Evolutionary conservation across 1,140 invertebrate species (phyloP).

Genomic region (Pectinophora gossypiella): DNA sequence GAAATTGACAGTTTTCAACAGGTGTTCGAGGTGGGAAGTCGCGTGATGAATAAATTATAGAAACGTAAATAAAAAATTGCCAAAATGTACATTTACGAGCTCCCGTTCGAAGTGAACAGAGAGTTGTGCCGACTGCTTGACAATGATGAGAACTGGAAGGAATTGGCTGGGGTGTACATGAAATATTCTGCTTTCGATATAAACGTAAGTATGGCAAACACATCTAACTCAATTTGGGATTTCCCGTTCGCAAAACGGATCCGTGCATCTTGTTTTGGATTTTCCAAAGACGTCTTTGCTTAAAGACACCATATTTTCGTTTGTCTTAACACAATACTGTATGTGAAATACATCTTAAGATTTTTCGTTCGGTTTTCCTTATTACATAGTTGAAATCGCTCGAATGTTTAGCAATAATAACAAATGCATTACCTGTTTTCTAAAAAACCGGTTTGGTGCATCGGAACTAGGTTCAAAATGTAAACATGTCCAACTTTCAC

Average conservation of each 20-base stretch:
- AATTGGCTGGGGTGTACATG: constrained; percentile 78
- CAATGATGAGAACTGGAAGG: constrained; percentile 86
- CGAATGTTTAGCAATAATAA: too few species aligned
- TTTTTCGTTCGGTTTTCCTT: too few species aligned
- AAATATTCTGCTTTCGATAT: constrained; percentile 73
- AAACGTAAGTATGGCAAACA: constrained; percentile 76
- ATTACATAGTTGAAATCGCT: too few species aligned
- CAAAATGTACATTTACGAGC: constrained; percentile 81
- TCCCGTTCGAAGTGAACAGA: constrained; percentile 81
- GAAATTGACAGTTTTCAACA: background rate
- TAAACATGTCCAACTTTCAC: too few species aligned
- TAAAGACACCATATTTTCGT: too few species aligned
- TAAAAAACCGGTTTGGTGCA: too few species aligned
- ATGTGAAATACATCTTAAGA: too few species aligned
- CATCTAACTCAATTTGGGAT: too few species aligned
- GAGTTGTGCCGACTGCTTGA: constrained; percentile 87
- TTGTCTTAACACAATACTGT: too few species aligned
- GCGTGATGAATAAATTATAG: background rate
- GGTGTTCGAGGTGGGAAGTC: background rate
- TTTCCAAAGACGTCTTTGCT: too few species aligned
- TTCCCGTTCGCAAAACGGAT: background rate
- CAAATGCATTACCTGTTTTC: too few species aligned
- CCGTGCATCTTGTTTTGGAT: background rate
- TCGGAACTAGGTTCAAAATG: too few species aligned
- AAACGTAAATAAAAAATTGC: background rate